These are phyloP conservation scores for Neoniphon sammara DNA, from an alignment of 2,797 vertebrate genomes.

Conservation along the genomic window DNA sequence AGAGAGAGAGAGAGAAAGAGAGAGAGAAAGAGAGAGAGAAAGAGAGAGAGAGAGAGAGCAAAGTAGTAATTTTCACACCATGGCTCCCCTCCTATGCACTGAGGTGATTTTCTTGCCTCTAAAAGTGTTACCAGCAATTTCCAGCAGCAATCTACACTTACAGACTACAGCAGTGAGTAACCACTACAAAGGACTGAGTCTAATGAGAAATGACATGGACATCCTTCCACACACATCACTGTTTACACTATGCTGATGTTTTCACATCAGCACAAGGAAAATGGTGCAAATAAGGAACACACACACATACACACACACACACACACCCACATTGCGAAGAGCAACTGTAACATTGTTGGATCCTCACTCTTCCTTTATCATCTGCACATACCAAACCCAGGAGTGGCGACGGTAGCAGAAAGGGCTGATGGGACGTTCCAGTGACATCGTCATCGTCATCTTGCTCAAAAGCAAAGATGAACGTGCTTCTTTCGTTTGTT, in stretches of 20 bases:
- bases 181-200: conserved; percentile 16
- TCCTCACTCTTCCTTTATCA: neutral
- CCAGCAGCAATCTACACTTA: conserved; percentile 37
- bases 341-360: neutral
- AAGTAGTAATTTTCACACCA: conserved; percentile 17
- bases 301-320: neutral
- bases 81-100: neutral
- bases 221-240: conserved; percentile 3
- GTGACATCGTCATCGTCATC: conserved; percentile 38
- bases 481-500: conserved; percentile 33
- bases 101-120: conserved; percentile 40
- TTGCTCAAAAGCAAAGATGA: conserved; percentile 27
- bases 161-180: conserved; percentile 6
- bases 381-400: conserved; percentile 70
- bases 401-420: conserved; percentile 62
- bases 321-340: neutral
- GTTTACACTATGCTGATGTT: too few species aligned
- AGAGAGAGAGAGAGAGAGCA: conserved; percentile 8
- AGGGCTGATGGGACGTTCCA: conserved; percentile 49
- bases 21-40: neutral
- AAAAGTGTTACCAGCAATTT: conserved; percentile 45
- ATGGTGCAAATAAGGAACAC: too few species aligned
- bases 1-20: conserved; percentile 10
- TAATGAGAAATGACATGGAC: conserved; percentile 29
- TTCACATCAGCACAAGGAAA: too few species aligned